Percentiles rank a stretch among this genome's conserved stretches.
Conservation (phyloP, 2,797 vertebrate genomes). For the Onychomys torridus region DNA sequence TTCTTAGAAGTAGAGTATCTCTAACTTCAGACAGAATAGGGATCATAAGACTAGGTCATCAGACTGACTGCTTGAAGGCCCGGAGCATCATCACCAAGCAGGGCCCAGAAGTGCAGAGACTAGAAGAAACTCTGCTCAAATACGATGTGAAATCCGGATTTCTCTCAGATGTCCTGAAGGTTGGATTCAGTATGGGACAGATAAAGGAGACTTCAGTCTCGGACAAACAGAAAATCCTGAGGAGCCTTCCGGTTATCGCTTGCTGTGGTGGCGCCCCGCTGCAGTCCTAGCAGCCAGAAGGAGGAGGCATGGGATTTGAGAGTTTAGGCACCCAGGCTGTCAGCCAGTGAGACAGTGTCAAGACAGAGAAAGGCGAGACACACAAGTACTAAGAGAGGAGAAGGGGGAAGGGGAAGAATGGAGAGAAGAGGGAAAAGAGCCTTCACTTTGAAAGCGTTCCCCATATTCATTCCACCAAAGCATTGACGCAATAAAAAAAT, state of each 20-base stretch:
- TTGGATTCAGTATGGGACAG: neutral
- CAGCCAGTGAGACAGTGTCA: neutral
- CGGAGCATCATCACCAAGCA: neutral
- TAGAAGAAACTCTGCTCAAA: neutral
- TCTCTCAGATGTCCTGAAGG: conserved; percentile 28
- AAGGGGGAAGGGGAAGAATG: no score
- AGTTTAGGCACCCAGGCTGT: neutral
- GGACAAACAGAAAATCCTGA: neutral
- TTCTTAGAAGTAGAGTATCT: conserved; percentile 17
- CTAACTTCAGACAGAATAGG: neutral
- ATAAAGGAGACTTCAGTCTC: neutral
- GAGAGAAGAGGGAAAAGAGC: no score
- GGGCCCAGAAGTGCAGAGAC: neutral
- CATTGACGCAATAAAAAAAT: neutral
- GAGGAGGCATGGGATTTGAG: neutral
- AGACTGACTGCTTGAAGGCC: neutral
- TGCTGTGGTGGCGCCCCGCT: neutral
- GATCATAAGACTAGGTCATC: neutral
- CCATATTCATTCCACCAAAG: neutral
- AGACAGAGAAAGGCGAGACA: neutral
- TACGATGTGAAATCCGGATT: neutral
- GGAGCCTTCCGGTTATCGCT: neutral
- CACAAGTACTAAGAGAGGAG: neutral
- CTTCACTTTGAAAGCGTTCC: neutral
- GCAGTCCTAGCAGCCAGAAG: neutral